Conservation (phyloP, 2,797 vertebrate genomes). For the Agapornis canus region DNA sequence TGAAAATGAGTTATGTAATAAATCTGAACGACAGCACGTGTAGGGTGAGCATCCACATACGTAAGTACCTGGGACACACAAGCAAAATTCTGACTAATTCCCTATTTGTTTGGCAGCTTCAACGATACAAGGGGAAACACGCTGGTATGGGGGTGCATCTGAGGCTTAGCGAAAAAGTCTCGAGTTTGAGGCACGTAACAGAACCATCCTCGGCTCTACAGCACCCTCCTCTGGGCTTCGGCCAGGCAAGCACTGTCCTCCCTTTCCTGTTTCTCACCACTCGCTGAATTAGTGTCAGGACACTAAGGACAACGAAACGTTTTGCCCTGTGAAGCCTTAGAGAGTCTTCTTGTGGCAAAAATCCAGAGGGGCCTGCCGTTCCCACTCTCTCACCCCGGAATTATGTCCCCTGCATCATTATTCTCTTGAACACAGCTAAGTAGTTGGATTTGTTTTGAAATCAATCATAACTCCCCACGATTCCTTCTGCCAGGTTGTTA, state of each 20-base stretch:
- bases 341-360: not conserved
- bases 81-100: not conserved
- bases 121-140: not conserved
- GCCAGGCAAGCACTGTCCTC: not conserved
- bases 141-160: fast-evolving
- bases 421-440: not conserved
- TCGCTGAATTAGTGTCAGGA: not conserved
- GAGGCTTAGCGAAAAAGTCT: fast-evolving
- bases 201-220: not conserved
- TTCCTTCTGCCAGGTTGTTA: not conserved
- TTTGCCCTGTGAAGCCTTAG: not conserved
- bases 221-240: conserved; percentile 32
- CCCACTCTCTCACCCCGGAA: not conserved
- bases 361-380: not conserved
- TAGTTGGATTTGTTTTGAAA: not conserved
- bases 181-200: fast-evolving
- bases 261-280: fast-evolving
- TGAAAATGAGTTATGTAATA: not conserved
- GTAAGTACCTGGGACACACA: not conserved
- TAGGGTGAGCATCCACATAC: not conserved
- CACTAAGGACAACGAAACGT: not conserved
- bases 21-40: fast-evolving
- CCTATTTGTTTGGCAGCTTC: not conserved
- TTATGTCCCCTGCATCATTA: not conserved
- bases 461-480: not conserved